Conservation (phyloP, 1,140 invertebrate genomes). For the Macrotrachela quadricornifera region DNA sequence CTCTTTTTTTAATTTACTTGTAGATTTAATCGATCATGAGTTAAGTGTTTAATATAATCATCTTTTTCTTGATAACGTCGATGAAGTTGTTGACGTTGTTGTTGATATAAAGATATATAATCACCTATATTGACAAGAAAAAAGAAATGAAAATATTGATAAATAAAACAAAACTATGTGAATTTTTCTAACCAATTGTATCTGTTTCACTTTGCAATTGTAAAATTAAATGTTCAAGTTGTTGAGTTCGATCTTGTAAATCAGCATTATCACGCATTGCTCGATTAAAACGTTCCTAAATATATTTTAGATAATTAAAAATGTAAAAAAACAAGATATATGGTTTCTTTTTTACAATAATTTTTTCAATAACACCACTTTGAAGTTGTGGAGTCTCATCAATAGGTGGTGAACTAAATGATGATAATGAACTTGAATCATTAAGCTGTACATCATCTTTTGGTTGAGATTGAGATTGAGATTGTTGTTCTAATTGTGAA, state of each 20-base stretch:
- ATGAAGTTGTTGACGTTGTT: constrained; percentile 59
- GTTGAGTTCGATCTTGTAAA: constrained; percentile 69
- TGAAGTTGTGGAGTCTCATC: too few species aligned
- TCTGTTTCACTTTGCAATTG: constrained; percentile 82
- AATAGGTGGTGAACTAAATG: too few species aligned
- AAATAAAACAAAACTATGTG: constrained; percentile 32
- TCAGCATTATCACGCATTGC: constrained; percentile 71
- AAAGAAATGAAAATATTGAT: constrained; percentile 12
- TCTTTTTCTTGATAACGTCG: constrained; percentile 61
- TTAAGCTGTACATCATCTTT: too few species aligned
- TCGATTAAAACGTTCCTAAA: constrained; percentile 52
- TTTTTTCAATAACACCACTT: too few species aligned
- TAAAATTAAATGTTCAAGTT: constrained; percentile 66
- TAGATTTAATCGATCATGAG: constrained; percentile 52
- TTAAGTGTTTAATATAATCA: constrained; percentile 48
- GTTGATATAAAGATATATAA: constrained; percentile 77
- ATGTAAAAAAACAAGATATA: too few species aligned
- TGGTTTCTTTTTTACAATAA: too few species aligned
- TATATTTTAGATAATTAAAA: not conserved
- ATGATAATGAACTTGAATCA: too few species aligned
- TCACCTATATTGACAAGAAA: constrained; percentile 65
- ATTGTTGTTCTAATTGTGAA: too few species aligned
- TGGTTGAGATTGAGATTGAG: too few species aligned
- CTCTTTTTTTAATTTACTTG: constrained; percentile 25
- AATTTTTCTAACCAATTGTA: constrained; percentile 46